Evolutionary conservation across 2,797 vertebrate species (phyloP), one percentile per base, ranked within the genome.

Genomic region (Typhlichthys eigenmanni): DNA sequence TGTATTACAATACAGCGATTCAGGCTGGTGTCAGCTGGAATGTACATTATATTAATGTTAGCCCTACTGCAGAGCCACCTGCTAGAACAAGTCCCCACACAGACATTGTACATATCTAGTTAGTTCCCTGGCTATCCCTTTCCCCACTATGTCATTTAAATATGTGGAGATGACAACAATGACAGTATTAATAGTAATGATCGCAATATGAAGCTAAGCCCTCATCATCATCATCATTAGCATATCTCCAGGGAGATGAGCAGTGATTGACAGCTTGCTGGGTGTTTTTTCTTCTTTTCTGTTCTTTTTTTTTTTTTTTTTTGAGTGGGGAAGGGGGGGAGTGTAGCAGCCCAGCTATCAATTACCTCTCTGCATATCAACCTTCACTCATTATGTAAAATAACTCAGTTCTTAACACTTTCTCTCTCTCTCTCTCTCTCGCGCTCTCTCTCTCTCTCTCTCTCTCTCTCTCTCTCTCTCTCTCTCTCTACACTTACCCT

Each of bases 331-430:
- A 24, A 3, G 24, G 79, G 92, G 92, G 92, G 93, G 92, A 3
- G 19, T 19, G 19, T 19, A 19, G 19, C 19, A 19, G 92, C 91
- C 92, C 92, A 86, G 94, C 93, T 96, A 97, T 96, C 95, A 97
- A 96, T 97, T 97, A 97, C 94, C 84, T 92, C 91, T 90, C 92
- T 95, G 95, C 95, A 96, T 96, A 94, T 93, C 93, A 95, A 95
- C 94, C 94, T 90, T 93, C 93, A 24, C 24, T 24, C 24, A 94
- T 95, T 95, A 95, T 96, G 95, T 96, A 95, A 96, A 97, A 94
- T 95, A 96, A 95, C 92, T 90, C 75, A 91, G 88, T 90, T 88
- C 84, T 92, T 13, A 78, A 62, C 66, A 55, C 65, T 69, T 48
- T 24, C 24, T 60, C 24, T 43, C 58, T 51, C 55, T 62, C 55